Base-by-base conservation (phyloP, 2,113 vertebrate species). In the Pholis gunnellus region DNA sequence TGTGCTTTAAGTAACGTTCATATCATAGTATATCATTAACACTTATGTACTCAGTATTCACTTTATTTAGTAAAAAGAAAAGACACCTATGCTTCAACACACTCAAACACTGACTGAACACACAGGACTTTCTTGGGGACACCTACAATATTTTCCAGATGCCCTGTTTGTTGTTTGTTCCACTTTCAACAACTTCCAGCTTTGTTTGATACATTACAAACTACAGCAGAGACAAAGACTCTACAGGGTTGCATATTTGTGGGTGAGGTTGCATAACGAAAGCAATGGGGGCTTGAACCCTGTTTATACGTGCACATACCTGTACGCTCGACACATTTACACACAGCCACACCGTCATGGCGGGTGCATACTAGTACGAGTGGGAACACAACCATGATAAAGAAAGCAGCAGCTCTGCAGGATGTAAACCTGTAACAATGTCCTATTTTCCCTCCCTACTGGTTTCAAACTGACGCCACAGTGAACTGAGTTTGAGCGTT, bases 401-500 rank as follows among this genome's bases (percentile, higher is more conserved):
- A 25, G 67, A 44, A 3, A 25, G 44, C 8, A 15, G 46, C 73
- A 73, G 22, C 27, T 60, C 20, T n/a, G 17, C 9, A 1, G 29
- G 11, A 3, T 31, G 48, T 1, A 3, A 10, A 22, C 18, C 9
- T 48, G 48, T 3, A 17, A 70, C 46, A 46, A 50, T 40, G 40
- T 40, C 6, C 1, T 2, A 46, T 63, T 44, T 69, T 9, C 7
- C 2, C 22, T 9, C 17, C 25, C 27, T 1, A 1, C 34, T 14
- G 10, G 2, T 46, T 61, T 48, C 22, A 79, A 0, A 17, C 36
- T 20, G 46, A 29, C 13, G 65, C 31, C 9, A 34, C 6, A 1
- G 2, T 5, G 14, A 20, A 29, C 20, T 34, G 10, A 29, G 20
- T 52, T 57, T 81, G 83, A 42, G 76, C 60, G 73, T 90, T 74